Evolutionary conservation across 2,888 invertebrate genomes (phyloP).

Genomic region (Lordiphosa andalusiaca): DNA sequence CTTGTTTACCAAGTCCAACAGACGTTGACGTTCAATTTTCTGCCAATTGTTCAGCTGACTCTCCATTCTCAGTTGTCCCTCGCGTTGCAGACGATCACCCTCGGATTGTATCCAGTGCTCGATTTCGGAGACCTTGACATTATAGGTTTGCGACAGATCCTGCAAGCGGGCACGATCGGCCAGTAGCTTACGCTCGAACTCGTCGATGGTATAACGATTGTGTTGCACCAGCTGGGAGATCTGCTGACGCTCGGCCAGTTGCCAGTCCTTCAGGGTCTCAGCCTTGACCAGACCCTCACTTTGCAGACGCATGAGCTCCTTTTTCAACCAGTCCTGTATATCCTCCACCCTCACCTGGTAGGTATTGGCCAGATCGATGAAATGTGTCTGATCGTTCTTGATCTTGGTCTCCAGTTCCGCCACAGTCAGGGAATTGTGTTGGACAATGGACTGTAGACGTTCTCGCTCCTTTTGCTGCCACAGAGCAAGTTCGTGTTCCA

Average conservation of each 20-base stretch:
- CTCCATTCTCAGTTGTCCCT: constrained; percentile 72
- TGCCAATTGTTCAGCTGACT: constrained; percentile 78
- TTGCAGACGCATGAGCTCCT: constrained; percentile 73
- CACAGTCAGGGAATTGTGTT: constrained; percentile 73
- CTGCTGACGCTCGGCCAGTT: constrained; percentile 70
- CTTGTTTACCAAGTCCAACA: constrained; percentile 68
- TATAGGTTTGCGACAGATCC: constrained; percentile 73
- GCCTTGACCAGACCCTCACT: constrained; percentile 74
- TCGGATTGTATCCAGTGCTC: constrained; percentile 77
- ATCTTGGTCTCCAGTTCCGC: constrained; percentile 76
- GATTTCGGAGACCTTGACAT: constrained; percentile 76
- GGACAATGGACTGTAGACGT: constrained; percentile 69
- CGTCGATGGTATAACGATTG: constrained; percentile 76
- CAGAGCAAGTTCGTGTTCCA: constrained; percentile 70
- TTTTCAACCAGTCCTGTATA: constrained; percentile 77
- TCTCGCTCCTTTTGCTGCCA: constrained; percentile 78
- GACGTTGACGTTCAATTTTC: constrained; percentile 73
- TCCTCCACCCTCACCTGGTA: constrained; percentile 76
- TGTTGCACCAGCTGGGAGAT: constrained; percentile 70
- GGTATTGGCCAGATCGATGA: constrained; percentile 72
- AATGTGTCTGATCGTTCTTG: constrained; percentile 72
- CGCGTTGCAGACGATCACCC: constrained; percentile 71
- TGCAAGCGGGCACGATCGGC: constrained; percentile 73
- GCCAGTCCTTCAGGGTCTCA: constrained; percentile 78
- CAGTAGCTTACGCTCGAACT: constrained; percentile 72